Conservation (phyloP, 1,140 invertebrate genomes). For the Drosophila micromelanica region DNA sequence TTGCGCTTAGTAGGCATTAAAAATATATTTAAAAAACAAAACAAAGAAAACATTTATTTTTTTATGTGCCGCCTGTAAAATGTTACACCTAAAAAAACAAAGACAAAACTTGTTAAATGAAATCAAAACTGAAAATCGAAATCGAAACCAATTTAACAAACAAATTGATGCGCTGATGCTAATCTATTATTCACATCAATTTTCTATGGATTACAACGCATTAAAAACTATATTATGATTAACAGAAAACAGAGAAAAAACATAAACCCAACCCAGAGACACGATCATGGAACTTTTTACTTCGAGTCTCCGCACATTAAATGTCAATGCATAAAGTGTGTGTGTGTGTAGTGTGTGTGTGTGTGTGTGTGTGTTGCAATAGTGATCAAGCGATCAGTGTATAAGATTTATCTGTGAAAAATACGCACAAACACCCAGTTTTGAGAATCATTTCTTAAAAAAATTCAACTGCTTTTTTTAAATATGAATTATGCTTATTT, state of each 20-base stretch:
- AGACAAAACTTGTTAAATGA: constrained; percentile 73
- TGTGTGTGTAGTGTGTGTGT: neutral
- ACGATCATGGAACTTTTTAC: neutral
- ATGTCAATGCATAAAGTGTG: neutral
- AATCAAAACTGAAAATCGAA: neutral
- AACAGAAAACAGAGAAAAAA: constrained; percentile 3
- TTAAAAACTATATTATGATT: constrained; percentile 23
- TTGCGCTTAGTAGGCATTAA: neutral
- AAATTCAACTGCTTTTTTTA: no score
- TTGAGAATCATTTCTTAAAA: neutral
- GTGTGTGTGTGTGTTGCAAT: constrained; percentile 2
- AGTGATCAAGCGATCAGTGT: neutral
- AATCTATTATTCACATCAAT: constrained; percentile 35
- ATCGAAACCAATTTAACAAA: constrained; percentile 28
- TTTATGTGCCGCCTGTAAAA: constrained; percentile 9
- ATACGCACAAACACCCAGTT: neutral
- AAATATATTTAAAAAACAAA: neutral
- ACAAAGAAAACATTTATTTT: no score
- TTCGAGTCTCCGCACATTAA: no score
- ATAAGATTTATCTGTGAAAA: constrained; percentile 1
- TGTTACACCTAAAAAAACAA: constrained; percentile 17
- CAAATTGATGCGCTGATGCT: constrained; percentile 7
- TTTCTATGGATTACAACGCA: constrained; percentile 30
- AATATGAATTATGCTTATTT: no score
- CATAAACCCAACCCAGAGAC: constrained; percentile 9